Evolutionary conservation across 2,888 invertebrate species (phyloP).

Genomic region (Drosophila fulvimacula): DNA sequence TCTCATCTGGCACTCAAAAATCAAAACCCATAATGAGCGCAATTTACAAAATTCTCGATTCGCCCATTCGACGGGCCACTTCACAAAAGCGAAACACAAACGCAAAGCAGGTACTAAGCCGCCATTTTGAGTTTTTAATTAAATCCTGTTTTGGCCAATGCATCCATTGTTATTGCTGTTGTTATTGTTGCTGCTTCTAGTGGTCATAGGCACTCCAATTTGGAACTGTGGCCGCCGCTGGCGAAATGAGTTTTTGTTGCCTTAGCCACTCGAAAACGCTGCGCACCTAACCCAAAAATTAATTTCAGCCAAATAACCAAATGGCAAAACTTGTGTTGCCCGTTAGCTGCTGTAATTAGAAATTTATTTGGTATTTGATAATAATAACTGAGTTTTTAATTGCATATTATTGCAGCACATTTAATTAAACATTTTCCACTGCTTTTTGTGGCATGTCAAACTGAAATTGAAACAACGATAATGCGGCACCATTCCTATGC

Average conservation of each 20-base stretch:
- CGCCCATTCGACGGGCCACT: conserved; percentile 22
- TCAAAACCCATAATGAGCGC: conserved; percentile 74
- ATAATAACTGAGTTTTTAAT: conserved; percentile 70
- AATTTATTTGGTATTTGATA: conserved; percentile 73
- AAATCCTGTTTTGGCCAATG: conserved; percentile 60
- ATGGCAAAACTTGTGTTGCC: conserved; percentile 29
- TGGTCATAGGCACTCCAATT: conserved; percentile 59
- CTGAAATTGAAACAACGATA: neutral
- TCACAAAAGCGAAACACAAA: conserved; percentile 29
- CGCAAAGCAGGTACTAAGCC: conserved; percentile 52
- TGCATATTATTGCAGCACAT: conserved; percentile 58
- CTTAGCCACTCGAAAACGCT: conserved; percentile 45
- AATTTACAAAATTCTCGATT: conserved; percentile 71
- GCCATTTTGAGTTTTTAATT: conserved; percentile 72
- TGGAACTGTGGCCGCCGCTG: conserved; percentile 40
- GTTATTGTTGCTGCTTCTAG: conserved; percentile 27
- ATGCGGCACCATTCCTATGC: neutral
- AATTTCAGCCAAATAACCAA: conserved; percentile 63
- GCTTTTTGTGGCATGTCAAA: conserved; percentile 15
- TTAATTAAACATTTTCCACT: conserved; percentile 52
- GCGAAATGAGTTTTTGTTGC: conserved; percentile 61
- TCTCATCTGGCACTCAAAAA: conserved; percentile 57
- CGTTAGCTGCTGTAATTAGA: conserved; percentile 61
- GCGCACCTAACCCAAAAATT: conserved; percentile 55
- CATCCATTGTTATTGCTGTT: conserved; percentile 45